Evolutionary conservation across 1,140 invertebrate genomes (phyloP), one percentile per base, ranked within the genome.

Genomic region (Neodiprion fabricii): DNA sequence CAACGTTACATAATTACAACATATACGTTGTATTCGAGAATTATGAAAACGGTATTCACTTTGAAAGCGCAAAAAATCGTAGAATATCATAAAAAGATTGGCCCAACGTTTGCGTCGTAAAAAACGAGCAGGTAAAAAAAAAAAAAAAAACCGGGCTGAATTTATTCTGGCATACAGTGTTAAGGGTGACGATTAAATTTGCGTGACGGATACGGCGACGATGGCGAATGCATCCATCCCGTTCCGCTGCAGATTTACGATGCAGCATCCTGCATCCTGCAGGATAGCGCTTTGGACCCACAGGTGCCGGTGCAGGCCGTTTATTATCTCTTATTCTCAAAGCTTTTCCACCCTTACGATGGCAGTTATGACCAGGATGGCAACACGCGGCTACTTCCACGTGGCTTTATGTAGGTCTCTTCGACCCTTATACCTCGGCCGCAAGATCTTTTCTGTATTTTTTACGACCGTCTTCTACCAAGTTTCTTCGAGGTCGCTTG

Each of bases 261-360:
- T 7, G n/a, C 53, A 8, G 53, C 11, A 61, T 61, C 11, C 53
- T 61, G 53, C 11, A 61, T 61, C 11, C 53, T 17, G n/a, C n/a
- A 14, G 11, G 11, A 61, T 61, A 17, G 53, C n/a, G 4, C 53
- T 61, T 10, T 9, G n/a, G n/a, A 9, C 53, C 53, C n/a, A 61
- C 53, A 61, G 53, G 53, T 61, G 53, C 53, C 53, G 9, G 53
- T 61, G 28, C 28, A 40, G 53, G 5, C 53, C n/a, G n/a, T 61
- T 61, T 61, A 61, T 61, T 61, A 9, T 61, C 53, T 61, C 53
- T 61, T 61, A 61, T 61, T 61, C n/a, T 61, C 53, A 61, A 61
- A 61, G 53, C 53, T 61, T 61, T 61, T 61, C 11, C n/a, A 5
- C 53, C 53, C 8, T 61, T 61, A 5, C n/a, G 53, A 9, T 2